phyloP scores from a whole-genome alignment of 2,113 vertebrate genomes.

The Ailurus styani region DNA sequence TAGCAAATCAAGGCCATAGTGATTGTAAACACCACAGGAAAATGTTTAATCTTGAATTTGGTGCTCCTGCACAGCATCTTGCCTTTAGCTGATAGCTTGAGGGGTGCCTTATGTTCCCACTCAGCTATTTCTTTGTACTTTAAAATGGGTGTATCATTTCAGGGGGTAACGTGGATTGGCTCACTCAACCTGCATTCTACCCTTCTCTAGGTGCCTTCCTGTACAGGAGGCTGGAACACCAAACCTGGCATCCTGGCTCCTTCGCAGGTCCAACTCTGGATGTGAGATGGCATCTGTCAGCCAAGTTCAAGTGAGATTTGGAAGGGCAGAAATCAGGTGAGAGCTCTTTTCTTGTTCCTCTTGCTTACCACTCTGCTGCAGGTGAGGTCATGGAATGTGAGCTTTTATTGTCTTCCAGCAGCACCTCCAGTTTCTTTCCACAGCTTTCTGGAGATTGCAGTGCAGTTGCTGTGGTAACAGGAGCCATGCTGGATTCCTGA shows the following conservation, averaged over 20 bases:
- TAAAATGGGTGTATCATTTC: neutral
- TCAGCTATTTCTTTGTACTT: neutral
- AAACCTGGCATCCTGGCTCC: neutral
- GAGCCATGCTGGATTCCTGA: neutral
- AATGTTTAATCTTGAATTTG: neutral
- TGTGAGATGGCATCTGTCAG: neutral
- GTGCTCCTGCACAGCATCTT: neutral
- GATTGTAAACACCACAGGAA: neutral
- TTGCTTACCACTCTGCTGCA: neutral
- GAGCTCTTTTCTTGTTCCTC: neutral
- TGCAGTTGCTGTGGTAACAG: neutral
- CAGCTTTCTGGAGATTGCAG: neutral
- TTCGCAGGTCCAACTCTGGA: neutral
- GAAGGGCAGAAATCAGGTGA: neutral
- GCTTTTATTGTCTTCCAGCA: neutral
- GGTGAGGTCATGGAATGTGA: neutral
- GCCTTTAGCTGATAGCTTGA: neutral
- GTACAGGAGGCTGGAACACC: neutral
- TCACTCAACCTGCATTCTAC: neutral
- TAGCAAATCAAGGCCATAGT: neutral
- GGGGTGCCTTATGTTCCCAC: neutral
- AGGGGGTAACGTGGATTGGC: neutral
- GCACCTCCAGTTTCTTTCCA: neutral
- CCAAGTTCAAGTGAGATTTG: neutral
- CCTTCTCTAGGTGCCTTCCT: neutral